Evolutionary conservation across 2,888 invertebrate genomes (phyloP), one percentile per base, ranked within the genome.

Genomic region (Apantesis nais): DNA sequence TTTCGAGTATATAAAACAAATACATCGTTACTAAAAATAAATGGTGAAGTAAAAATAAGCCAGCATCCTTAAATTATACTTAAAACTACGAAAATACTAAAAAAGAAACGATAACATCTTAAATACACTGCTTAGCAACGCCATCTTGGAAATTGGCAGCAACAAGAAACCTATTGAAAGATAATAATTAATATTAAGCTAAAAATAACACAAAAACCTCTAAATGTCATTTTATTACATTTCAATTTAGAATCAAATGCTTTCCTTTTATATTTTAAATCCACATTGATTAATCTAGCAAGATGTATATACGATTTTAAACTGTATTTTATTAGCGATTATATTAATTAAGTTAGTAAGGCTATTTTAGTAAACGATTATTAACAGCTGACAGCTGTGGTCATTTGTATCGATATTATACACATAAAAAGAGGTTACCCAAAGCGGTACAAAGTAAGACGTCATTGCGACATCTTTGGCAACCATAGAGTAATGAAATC

Each of bases 231-330:
- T 94, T 93, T 91, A 93, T 92, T 93, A 93, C 87, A 89, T 87
- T 91, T 90, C 91, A 93, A 92, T 94, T 95, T 94, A 95, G 94
- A 95, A 94, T 95, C 92, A 90, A 93, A 92, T 94, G 94, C 94
- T 95, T 94, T 89, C 82, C 79, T 77, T 82, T 71, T 73, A 68
- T 73, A 68, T 86, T 88, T 92, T 90, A 87, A 93, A 91, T 94
- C 90, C 93, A 93, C 92, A 93, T 90, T 82, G 60, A 85, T 91
- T 89, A 91, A 89, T 89, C 93, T 94, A 94, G 87, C 86, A 90
- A 93, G 89, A 91, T 84, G 84, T 90, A 90, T 89, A 89, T 83
- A 88, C 86, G 86, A 89, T 84, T 89, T 86, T 90, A 86, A 86
- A 87, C 86, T 87, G 83, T 89, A 88, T 86, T 87, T 88, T 85